Evolutionary conservation across 1,140 invertebrate species (phyloP).

Genomic region (Coenobita brevimanus): DNA sequence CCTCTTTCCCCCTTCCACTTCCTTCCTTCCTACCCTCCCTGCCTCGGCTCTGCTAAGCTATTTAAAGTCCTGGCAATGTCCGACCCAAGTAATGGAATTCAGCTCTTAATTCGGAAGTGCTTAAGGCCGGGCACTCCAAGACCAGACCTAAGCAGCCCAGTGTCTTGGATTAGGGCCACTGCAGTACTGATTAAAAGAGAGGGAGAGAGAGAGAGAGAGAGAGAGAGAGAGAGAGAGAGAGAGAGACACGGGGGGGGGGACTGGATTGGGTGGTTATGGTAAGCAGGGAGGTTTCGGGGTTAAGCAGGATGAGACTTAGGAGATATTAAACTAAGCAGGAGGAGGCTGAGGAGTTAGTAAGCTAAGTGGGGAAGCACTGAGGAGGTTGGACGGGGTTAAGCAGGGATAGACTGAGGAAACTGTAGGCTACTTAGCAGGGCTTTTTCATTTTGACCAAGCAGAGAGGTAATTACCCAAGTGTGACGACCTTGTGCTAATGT

Average conservation of each 20-base stretch:
- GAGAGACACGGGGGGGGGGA: neutral
- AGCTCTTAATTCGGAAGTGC: constrained; percentile 55
- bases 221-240: neutral
- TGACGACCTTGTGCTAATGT: no score
- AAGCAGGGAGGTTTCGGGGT: no score
- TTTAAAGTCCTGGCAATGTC: constrained; percentile 60
- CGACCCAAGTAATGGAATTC: constrained; percentile 58
- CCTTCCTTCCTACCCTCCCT: neutral
- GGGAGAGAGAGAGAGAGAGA: neutral
- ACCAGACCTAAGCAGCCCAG: constrained; percentile 7
- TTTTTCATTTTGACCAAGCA: no score
- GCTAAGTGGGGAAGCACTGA: no score
- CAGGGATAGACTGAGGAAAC: no score
- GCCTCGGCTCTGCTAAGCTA: constrained; percentile 37
- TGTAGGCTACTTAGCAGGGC: no score
- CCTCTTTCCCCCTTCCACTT: neutral
- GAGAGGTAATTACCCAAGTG: no score
- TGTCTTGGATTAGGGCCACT: constrained; percentile 29
- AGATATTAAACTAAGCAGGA: no score
- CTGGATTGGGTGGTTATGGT: no score
- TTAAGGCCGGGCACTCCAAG: constrained; percentile 33
- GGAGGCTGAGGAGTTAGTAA: no score
- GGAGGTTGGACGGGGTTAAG: no score
- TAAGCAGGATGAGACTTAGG: no score
- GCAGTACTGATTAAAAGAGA: constrained; percentile 41